Conservation (phyloP, 2,797 vertebrate genomes). For the Crocodylus rhombifer region DNA sequence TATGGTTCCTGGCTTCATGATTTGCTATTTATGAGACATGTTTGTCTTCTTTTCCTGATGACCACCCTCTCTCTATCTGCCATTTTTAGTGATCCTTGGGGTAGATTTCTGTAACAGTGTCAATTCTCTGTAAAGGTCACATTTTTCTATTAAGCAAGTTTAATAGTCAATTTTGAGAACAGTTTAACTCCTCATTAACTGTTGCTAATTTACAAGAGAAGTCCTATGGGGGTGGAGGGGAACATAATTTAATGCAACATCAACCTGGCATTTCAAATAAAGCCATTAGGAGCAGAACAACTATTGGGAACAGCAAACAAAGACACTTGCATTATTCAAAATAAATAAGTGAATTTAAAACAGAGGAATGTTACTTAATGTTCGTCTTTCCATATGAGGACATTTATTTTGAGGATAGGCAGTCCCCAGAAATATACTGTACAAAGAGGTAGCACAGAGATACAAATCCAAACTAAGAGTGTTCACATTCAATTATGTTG, state of each 20-base stretch:
- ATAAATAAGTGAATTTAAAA: not conserved
- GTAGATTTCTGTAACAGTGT: conserved; percentile 60
- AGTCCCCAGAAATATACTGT: not conserved
- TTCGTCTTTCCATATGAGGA: not conserved
- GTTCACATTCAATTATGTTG: not conserved
- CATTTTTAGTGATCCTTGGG: conserved; percentile 37
- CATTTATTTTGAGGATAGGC: not conserved
- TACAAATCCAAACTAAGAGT: not conserved
- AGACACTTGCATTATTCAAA: conserved; percentile 5
- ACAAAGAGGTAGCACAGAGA: not conserved
- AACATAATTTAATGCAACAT: conserved; percentile 68
- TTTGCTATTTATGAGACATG: conserved; percentile 64
- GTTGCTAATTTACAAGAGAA: conserved; percentile 72
- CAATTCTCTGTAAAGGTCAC: conserved; percentile 67
- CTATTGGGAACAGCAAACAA: conserved; percentile 47
- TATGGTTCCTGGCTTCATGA: conserved; percentile 11
- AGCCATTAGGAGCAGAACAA: conserved; percentile 62
- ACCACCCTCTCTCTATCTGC: conserved; percentile 11
- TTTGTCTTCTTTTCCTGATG: conserved; percentile 47
- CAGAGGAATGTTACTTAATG: not conserved
- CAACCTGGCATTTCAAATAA: conserved; percentile 63
- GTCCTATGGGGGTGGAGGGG: conserved; percentile 49
- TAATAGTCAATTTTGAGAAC: conserved; percentile 69
- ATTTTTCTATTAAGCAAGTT: conserved; percentile 43
- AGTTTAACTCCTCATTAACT: conserved; percentile 73